Conservation (phyloP, 2,888 invertebrate species). For the Lasioglossum oenotherae region DNA sequence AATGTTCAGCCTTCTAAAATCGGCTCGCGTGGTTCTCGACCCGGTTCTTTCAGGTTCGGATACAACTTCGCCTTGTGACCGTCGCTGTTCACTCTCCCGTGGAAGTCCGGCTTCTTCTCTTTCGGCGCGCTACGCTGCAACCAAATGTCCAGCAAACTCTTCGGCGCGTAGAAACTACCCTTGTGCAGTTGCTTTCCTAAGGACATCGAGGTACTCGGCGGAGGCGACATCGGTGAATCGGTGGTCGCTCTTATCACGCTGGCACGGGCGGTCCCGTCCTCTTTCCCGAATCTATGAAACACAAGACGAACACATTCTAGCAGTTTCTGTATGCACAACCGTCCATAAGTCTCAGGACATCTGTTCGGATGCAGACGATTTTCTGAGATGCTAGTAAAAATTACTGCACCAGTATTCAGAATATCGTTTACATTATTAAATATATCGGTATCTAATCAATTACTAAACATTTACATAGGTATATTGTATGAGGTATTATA, state of each 20-base stretch:
- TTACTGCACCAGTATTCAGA: no score
- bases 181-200: slow-evolving; percentile 80
- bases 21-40: slow-evolving; percentile 83
- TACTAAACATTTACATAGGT: no score
- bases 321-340: background rate
- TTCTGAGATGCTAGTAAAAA: no score
- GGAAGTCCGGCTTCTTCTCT: slow-evolving; percentile 87
- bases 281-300: slow-evolving; percentile 77
- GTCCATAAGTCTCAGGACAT: no score
- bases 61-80: slow-evolving; percentile 90
- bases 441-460: no score
- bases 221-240: slow-evolving; percentile 94
- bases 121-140: slow-evolving; percentile 86
- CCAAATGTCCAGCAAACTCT: slow-evolving; percentile 89
- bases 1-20: slow-evolving; percentile 77
- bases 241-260: slow-evolving; percentile 90
- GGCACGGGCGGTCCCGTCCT: slow-evolving; percentile 84
- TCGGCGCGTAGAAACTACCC: slow-evolving; percentile 81
- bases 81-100: slow-evolving; percentile 85
- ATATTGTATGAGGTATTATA: no score
- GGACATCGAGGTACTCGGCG: slow-evolving; percentile 84
- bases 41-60: slow-evolving; percentile 87
- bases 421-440: no score
- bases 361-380: no score
- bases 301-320: slow-evolving; percentile 2